Evolutionary conservation across 2,797 vertebrate genomes (phyloP), one percentile per base, ranked within the genome.

Genomic region (Lemur catta): DNA sequence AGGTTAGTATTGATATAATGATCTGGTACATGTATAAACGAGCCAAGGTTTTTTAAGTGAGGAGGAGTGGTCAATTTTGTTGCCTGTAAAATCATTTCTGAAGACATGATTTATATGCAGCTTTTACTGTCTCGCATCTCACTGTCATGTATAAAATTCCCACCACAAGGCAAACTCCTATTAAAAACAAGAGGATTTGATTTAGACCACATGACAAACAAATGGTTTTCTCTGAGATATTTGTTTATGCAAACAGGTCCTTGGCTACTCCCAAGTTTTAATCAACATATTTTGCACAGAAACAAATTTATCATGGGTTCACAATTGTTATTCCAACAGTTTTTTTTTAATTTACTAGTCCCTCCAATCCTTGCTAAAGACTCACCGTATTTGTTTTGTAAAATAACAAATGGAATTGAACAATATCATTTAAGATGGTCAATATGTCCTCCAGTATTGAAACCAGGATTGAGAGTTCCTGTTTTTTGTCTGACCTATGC

Each of bases 401-500:
- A 81, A 79, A 84, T 79, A 65, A 81, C 63, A 33, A 30, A 43
- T 6, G 3, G 2, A 84, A 90, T 71, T 69, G 57, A 97, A 94
- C 61, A 55, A 92, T 97, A 38, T 3, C 41, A 38, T 38, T 94
- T 93, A 92, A 94, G 65, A 96, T 41, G 88, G 67, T 96, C 61
- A 82, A 65, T 43, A 82, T 67, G 24, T 55, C 30, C 26, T 92
- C 22, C 72, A 11, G 52, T 82, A 61, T 46, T 63, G 24, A 85
- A 74, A 14, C 10, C 43, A 88, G 48, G 35, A 52, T 20, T 35
- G 6, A 80, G 30, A 59, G 22, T 82, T 78, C 87, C 46, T 78
- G 24, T 41, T 91, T 89, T 81, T 43, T 52, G 4, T 92, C 33
- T 85, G 46, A 75, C 22, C 3, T 59, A 50, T 14, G 15, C 15